Percentiles rank a stretch among this genome's conserved stretches.
These are phyloP conservation scores for Chanos chanos DNA, from an alignment of 2,797 vertebrate genomes.

Conservation along the genomic window DNA sequence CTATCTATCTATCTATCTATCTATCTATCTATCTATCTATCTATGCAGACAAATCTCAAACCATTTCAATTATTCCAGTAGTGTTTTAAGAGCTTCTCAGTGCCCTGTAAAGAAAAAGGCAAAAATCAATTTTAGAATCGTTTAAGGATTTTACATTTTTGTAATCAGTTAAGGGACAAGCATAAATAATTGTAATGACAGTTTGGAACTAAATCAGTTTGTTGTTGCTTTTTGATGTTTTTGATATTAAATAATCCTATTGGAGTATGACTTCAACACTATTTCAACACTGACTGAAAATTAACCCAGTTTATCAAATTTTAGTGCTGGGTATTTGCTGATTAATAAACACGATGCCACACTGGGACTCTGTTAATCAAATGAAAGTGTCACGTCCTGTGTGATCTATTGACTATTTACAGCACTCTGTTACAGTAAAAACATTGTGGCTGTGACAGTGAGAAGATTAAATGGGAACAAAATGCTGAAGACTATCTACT, in stretches of 20 bases:
- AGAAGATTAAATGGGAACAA: slow-evolving; percentile 70
- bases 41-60: too few relatives aligned
- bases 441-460: slow-evolving; percentile 70
- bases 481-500: slow-evolving; percentile 40
- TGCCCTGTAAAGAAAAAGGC: too few relatives aligned
- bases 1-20: too few relatives aligned
- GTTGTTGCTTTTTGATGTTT: background rate
- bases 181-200: too few relatives aligned
- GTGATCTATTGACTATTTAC: slow-evolving; percentile 73
- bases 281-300: slow-evolving; percentile 27
- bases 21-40: too few relatives aligned
- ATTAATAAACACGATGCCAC: slow-evolving; percentile 68
- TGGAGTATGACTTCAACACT: slow-evolving; percentile 26
- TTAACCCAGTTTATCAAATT: slow-evolving; percentile 51
- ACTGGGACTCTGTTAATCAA: slow-evolving; percentile 69
- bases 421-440: slow-evolving; percentile 60
- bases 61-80: too few relatives aligned
- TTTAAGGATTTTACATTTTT: too few relatives aligned
- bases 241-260: too few relatives aligned
- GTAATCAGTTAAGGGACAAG: too few relatives aligned
- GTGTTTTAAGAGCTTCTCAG: too few relatives aligned
- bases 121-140: too few relatives aligned
- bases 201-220: too few relatives aligned
- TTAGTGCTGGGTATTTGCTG: slow-evolving; percentile 57
- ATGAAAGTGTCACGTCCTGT: slow-evolving; percentile 65